These are phyloP conservation scores for Pogonocichla stellata DNA, from an alignment of 2,113 vertebrate species.

Conservation along the genomic window DNA sequence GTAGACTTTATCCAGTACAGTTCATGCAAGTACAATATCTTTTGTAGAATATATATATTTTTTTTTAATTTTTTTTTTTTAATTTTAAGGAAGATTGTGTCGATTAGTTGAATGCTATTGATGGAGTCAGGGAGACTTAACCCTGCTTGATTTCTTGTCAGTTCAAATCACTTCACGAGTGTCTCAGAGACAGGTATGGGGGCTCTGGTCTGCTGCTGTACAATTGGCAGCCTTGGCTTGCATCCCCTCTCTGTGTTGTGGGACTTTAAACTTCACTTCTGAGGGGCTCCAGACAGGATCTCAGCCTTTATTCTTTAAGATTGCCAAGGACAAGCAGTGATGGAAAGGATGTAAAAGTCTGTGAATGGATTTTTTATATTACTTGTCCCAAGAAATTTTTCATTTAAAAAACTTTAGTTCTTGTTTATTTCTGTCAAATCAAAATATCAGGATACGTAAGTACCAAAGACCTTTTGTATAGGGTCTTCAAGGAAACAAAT, in stretches of 20 bases:
- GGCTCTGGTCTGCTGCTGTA: background rate
- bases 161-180: background rate
- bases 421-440: background rate
- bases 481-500: background rate
- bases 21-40: fast-evolving
- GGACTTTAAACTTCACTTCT: background rate
- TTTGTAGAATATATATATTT: background rate
- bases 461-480: background rate
- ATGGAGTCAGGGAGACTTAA: background rate
- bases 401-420: background rate
- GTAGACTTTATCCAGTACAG: background rate
- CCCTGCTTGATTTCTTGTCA: background rate
- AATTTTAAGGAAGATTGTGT: background rate
- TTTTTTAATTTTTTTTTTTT: too few relatives aligned
- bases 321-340: fast-evolving
- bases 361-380: background rate
- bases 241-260: fast-evolving
- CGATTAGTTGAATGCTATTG: background rate
- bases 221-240: background rate
- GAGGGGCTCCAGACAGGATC: background rate
- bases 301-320: background rate
- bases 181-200: background rate
- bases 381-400: background rate
- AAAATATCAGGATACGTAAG: background rate
- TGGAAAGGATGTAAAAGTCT: background rate